Percentiles rank a stretch among this genome's conserved stretches.
phyloP scores from a whole-genome alignment of 2,113 vertebrate genomes.

The Elachura formosa region DNA sequence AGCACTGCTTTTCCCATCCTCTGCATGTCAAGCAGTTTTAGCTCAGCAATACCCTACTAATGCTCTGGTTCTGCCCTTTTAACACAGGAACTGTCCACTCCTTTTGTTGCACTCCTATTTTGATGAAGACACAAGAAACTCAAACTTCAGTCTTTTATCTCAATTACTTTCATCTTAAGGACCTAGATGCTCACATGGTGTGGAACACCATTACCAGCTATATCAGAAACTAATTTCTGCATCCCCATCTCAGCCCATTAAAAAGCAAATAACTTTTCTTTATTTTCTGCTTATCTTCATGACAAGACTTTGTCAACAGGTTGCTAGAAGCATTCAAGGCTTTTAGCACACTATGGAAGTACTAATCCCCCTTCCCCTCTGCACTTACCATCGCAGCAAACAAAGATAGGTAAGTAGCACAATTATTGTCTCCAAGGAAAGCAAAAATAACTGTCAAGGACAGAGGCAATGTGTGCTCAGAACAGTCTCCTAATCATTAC shows the following conservation, averaged over 20 bases:
- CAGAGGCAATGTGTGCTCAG: conserved; percentile 7
- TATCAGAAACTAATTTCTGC: not conserved
- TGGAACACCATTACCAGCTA: not conserved
- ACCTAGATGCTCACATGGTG: not conserved
- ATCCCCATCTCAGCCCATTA: not conserved
- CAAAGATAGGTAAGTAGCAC: not conserved
- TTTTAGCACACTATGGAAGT: not conserved
- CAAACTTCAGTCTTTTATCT: not conserved
- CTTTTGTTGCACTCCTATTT: not conserved
- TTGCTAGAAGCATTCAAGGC: conserved; percentile 9
- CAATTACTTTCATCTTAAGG: not conserved
- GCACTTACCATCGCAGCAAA: not conserved
- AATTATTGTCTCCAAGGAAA: conserved; percentile 19
- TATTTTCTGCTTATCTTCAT: not conserved
- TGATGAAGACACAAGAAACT: not conserved
- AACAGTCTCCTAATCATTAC: conserved; percentile 1
- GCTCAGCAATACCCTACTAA: not conserved
- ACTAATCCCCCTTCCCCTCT: not conserved
- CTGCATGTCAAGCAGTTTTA: not conserved
- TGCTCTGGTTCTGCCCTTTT: not conserved
- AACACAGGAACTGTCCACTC: not conserved
- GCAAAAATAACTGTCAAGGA: conserved; percentile 32
- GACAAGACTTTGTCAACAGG: not conserved
- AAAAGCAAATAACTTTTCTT: not conserved
- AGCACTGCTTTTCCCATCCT: not conserved